phyloP scores from a whole-genome alignment of 2,888 invertebrate genomes.

The Rhimphoctona megacephalus region DNA sequence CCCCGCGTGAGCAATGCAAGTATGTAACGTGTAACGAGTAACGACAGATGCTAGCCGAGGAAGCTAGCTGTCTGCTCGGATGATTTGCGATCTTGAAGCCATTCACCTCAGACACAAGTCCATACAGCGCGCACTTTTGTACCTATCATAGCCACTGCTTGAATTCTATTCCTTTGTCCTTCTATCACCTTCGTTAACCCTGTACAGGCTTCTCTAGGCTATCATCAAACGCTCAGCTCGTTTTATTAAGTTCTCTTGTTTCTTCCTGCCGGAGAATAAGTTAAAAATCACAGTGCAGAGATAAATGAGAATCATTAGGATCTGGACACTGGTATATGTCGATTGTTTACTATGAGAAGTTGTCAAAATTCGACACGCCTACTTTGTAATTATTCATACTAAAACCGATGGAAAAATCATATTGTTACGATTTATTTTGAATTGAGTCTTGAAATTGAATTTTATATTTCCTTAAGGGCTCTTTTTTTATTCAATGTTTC shows the following conservation, averaged over 20 bases:
- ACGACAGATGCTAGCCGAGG: constrained; percentile 80
- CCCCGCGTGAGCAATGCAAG: constrained; percentile 70
- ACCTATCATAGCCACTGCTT: constrained; percentile 24
- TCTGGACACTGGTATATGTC: not conserved
- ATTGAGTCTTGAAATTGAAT: no score
- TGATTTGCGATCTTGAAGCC: constrained; percentile 75
- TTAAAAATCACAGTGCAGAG: not conserved
- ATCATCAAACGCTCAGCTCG: not conserved
- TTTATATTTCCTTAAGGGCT: no score
- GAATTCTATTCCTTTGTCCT: constrained; percentile 54
- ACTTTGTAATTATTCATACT: not conserved
- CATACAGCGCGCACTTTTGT: constrained; percentile 27
- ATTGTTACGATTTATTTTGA: no score
- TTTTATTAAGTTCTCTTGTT: not conserved
- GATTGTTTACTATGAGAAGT: not conserved
- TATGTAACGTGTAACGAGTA: constrained; percentile 76
- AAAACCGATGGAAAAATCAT: not conserved
- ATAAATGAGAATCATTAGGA: not conserved
- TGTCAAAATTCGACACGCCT: not conserved
- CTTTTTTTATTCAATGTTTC: no score
- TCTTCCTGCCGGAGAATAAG: not conserved
- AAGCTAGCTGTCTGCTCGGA: constrained; percentile 67
- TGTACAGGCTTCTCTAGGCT: not conserved
- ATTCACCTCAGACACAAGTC: constrained; percentile 66
- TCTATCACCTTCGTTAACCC: constrained; percentile 47